phyloP scores from a whole-genome alignment of 1,140 invertebrate species.

The Cyphomyrmex costatus region DNA sequence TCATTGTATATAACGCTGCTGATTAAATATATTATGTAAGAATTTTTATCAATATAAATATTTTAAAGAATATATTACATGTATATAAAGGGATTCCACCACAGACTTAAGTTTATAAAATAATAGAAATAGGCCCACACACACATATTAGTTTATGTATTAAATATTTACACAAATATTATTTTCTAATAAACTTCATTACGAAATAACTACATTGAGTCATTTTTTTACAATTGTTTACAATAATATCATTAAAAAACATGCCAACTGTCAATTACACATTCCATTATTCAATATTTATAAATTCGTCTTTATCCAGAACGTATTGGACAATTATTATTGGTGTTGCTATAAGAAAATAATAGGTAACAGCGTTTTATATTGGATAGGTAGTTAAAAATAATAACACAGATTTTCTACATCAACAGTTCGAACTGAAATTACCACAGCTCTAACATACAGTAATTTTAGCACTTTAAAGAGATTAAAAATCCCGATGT shows the following conservation, averaged over 20 bases:
- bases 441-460: constrained; percentile 52
- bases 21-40: constrained; percentile 2
- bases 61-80: not conserved
- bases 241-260: constrained; percentile 80
- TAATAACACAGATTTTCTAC: constrained; percentile 71
- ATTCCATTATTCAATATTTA: constrained; percentile 65
- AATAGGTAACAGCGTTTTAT: constrained; percentile 66
- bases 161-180: constrained; percentile 79
- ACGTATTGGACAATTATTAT: constrained; percentile 58
- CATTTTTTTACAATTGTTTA: constrained; percentile 81
- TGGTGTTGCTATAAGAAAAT: constrained; percentile 61
- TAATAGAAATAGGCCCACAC: constrained; percentile 73
- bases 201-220: constrained; percentile 80
- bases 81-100: not conserved
- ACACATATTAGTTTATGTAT: constrained; percentile 67
- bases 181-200: constrained; percentile 82
- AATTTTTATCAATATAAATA: constrained; percentile 11
- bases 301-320: constrained; percentile 69
- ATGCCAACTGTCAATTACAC: constrained; percentile 73
- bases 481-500: constrained; percentile 53
- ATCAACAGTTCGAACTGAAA: constrained; percentile 64
- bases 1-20: constrained; percentile 59
- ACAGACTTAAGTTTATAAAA: constrained; percentile 72
- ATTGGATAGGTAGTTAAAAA: constrained; percentile 67
- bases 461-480: constrained; percentile 42